Evolutionary conservation across 1,140 invertebrate species (phyloP).

Genomic region (Mesaphorura yosii): DNA sequence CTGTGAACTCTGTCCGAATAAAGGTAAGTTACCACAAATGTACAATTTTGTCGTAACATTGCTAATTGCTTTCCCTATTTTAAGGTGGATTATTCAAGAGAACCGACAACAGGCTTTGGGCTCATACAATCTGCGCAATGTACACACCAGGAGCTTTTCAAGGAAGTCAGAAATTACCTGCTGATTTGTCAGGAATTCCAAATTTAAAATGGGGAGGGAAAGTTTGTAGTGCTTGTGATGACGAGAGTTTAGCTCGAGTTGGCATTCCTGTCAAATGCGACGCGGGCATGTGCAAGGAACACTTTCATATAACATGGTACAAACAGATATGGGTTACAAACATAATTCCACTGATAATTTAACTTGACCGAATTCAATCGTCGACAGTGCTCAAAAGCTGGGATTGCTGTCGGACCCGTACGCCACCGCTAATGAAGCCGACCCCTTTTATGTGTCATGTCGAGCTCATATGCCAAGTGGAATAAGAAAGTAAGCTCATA

Average conservation of each 20-base stretch:
- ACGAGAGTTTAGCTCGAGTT: slow-evolving; percentile 69
- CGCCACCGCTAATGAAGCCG: slow-evolving; percentile 54
- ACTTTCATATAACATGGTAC: slow-evolving; percentile 95
- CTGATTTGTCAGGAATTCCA: slow-evolving; percentile 87
- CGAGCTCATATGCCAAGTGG: slow-evolving; percentile 77
- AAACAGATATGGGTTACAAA: slow-evolving; percentile 23
- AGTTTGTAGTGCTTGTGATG: slow-evolving; percentile 72
- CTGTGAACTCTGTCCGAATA: slow-evolving; percentile 78
- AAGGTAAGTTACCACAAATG: slow-evolving; percentile 38
- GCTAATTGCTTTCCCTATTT: slow-evolving; percentile 25
- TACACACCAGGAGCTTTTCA: slow-evolving; percentile 93
- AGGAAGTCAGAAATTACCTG: slow-evolving; percentile 85
- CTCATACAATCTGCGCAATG: slow-evolving; percentile 90
- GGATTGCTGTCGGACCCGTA: slow-evolving; percentile 87
- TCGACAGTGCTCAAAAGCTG: slow-evolving; percentile 74
- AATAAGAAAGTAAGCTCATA: slow-evolving; percentile 32
- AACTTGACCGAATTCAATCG: neutral
- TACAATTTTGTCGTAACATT: neutral
- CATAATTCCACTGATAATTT: neutral
- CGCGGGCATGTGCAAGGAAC: slow-evolving; percentile 92
- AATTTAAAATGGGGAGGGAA: slow-evolving; percentile 90
- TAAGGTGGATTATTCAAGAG: slow-evolving; percentile 88
- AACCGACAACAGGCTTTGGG: slow-evolving; percentile 92
- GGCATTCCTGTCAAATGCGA: slow-evolving; percentile 95
- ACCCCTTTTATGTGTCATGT: slow-evolving; percentile 95